Evolutionary conservation across 2,888 invertebrate species (phyloP).

Genomic region (Drosophila macrothrix): DNA sequence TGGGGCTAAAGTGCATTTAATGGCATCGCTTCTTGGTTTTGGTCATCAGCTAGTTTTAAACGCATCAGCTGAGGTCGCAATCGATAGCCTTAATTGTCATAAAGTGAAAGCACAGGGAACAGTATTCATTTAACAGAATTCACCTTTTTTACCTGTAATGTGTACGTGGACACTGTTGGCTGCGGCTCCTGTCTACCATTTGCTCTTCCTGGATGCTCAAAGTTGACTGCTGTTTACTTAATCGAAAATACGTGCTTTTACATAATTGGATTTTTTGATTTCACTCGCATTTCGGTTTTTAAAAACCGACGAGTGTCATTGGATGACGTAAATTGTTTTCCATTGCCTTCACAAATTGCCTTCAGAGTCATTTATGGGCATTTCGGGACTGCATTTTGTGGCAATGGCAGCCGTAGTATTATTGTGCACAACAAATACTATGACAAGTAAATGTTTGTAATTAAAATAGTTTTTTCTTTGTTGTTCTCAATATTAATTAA

Average conservation of each 20-base stretch:
- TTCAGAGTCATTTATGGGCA: constrained; percentile 38
- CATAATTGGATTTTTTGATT: constrained; percentile 73
- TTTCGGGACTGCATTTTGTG: constrained; percentile 5
- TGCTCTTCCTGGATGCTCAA: constrained; percentile 6
- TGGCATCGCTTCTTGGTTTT: constrained; percentile 31
- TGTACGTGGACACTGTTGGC: constrained; percentile 2
- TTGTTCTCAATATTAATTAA: constrained; percentile 25
- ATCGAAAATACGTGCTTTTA: constrained; percentile 74
- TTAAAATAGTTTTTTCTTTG: constrained; percentile 22
- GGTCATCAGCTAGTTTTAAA: constrained; percentile 38
- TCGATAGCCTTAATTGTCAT: constrained; percentile 65
- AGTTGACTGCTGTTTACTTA: constrained; percentile 63
- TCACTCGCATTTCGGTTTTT: constrained; percentile 36
- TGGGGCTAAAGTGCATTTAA: constrained; percentile 47
- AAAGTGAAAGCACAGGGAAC: background rate
- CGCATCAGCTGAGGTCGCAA: constrained; percentile 42
- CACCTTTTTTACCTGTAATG: constrained; percentile 24
- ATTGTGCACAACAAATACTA: constrained; percentile 3
- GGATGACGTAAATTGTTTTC: constrained; percentile 60
- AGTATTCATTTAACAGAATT: constrained; percentile 45
- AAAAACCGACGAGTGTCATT: constrained; percentile 32
- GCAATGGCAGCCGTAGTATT: background rate
- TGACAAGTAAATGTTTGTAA: constrained; percentile 31
- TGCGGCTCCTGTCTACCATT: background rate
- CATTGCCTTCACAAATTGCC: constrained; percentile 57